Evolutionary conservation across 2,797 vertebrate genomes (phyloP), one percentile per base, ranked within the genome.

Genomic region (Chaenodraco wilsoni): DNA sequence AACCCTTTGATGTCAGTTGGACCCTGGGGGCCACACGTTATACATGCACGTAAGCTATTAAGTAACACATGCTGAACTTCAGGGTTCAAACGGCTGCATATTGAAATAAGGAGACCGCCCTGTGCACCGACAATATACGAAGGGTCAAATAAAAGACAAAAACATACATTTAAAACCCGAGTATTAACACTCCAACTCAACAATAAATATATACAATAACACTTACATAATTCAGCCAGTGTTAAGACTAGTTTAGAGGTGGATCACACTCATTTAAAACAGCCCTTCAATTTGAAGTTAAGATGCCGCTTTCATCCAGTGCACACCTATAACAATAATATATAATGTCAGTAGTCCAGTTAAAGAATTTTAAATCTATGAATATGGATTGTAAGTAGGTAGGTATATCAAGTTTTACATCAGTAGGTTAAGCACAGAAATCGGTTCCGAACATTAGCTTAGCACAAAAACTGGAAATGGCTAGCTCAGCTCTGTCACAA

Each of bases 131-230:
- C 23, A 40, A 40, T 6, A 17, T 61, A 17, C 15, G 23, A 31
- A 21, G 15, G 46, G 37, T 51, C 31, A 21, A 60, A 57, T 14
- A 61, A 62, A 66, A 68, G 3, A 57, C 51, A 60, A 17, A 43
- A 60, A 33, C 44, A 45, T 52, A 1, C 4, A 17, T 14, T 55
- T 9, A 49, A 40, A 33, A 49, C 45, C n/a, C 16, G 9, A 52
- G 55, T 27, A 46, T 17, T 49, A 5, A 45, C 33, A 37, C 33
- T 37, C 33, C 33, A 37, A 37, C 33, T 37, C 33, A 37, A 37
- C 19, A 77, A 74, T 56, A 78, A 72, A 78, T 44, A 57, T 2
- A 10, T 1, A 44, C 14, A 21, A 64, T 45, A 58, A 40, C 15
- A 65, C 43, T 46, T 13, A 45, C 65, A 51, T 57, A 9, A 68